Conservation (phyloP, 2,797 vertebrate species). For the Aphelocoma californica region DNA sequence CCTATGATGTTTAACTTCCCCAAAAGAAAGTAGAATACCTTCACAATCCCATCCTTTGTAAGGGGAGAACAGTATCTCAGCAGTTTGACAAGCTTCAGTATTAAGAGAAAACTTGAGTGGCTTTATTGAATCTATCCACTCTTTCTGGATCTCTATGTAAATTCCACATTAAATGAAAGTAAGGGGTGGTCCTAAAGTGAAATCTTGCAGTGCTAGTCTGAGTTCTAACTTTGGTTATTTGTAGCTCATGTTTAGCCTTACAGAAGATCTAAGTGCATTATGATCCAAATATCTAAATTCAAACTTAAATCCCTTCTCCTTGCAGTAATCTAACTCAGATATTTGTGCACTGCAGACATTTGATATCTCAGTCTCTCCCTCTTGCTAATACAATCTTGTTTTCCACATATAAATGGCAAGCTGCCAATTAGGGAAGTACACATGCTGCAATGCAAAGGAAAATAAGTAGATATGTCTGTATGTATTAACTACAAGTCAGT, state of each 20-base stretch:
- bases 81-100: neutral
- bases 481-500: slow-evolving; percentile 15
- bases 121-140: neutral
- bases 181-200: neutral
- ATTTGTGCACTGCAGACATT: neutral
- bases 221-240: neutral
- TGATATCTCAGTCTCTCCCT: neutral
- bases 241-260: neutral
- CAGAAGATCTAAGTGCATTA: neutral
- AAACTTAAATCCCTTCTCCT: neutral
- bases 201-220: neutral
- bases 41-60: neutral
- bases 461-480: slow-evolving; percentile 45
- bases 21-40: neutral
- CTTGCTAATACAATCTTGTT: neutral
- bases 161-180: neutral
- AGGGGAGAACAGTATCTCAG: neutral
- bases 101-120: neutral
- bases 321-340: neutral
- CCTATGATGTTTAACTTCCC: neutral
- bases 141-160: neutral
- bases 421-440: slow-evolving; percentile 28
- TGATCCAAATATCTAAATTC: neutral
- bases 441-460: slow-evolving; percentile 30
- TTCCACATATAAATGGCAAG: slow-evolving; percentile 5